A percentile compares a stretch with the other conserved stretches of the same genome.
Evolutionary conservation across 1,140 invertebrate genomes (phyloP).

Genomic region (Reticulitermes speratus): DNA sequence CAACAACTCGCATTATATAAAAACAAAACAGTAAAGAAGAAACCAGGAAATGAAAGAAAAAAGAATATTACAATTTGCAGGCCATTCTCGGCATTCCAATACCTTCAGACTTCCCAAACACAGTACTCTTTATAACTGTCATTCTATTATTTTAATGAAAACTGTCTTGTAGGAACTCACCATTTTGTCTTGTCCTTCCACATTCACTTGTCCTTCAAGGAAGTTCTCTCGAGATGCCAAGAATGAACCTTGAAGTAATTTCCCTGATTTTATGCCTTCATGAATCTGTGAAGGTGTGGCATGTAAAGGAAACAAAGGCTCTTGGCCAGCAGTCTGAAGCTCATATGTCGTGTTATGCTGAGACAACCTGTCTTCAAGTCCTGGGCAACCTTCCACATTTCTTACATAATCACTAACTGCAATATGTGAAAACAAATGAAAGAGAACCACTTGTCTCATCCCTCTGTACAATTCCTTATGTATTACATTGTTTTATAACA

Average conservation of each 20-base stretch:
- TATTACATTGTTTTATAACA: too few relatives aligned
- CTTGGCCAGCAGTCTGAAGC: conserved; percentile 50
- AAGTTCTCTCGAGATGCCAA: conserved; percentile 88
- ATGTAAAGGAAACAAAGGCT: conserved; percentile 79
- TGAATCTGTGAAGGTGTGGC: conserved; percentile 73
- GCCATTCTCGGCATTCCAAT: too few relatives aligned
- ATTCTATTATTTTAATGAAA: too few relatives aligned
- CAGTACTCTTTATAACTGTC: too few relatives aligned
- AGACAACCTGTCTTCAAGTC: conserved; percentile 76
- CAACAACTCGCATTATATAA: too few relatives aligned
- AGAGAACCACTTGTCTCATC: not conserved
- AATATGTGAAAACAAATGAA: conserved; percentile 33
- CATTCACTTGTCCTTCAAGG: conserved; percentile 86
- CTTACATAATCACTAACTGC: conserved; percentile 62
- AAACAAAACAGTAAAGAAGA: too few relatives aligned
- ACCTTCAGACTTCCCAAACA: too few relatives aligned
- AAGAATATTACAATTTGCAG: too few relatives aligned
- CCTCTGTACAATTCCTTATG: not conserved
- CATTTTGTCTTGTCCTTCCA: conserved; percentile 72
- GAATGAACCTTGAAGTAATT: conserved; percentile 81
- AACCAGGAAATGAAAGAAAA: too few relatives aligned
- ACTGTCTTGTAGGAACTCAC: conserved; percentile 50
- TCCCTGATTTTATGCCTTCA: conserved; percentile 75
- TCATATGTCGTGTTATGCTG: conserved; percentile 62
- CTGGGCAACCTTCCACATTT: conserved; percentile 60